Percentiles rank a stretch among this genome's conserved stretches.
Evolutionary conservation across 2,888 invertebrate genomes (phyloP).

Genomic region (Caradrina clavipalpis): DNA sequence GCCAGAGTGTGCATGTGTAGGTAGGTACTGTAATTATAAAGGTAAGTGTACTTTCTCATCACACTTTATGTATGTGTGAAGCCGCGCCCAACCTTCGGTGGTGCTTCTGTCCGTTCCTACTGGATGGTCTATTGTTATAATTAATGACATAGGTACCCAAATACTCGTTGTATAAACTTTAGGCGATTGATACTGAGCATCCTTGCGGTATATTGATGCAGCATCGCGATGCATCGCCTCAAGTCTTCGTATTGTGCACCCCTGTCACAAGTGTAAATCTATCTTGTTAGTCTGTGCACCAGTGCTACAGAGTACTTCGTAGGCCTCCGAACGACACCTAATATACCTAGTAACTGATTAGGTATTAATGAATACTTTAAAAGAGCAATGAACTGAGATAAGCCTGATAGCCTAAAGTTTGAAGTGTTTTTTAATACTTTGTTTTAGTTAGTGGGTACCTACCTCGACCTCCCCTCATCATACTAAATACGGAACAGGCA

Average conservation of each 20-base stretch:
- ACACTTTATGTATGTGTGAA: constrained; percentile 21
- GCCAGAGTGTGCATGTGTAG: constrained; percentile 14
- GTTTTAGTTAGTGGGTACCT: background rate
- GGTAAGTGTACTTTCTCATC: constrained; percentile 53
- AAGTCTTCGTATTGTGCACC: background rate
- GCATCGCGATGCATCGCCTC: background rate
- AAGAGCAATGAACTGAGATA: constrained; percentile 36
- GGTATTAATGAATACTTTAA: constrained; percentile 13
- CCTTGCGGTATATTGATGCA: no score
- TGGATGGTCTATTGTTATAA: constrained; percentile 17
- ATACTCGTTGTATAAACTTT: background rate
- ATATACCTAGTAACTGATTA: constrained; percentile 11
- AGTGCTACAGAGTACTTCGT: background rate
- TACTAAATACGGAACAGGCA: no score
- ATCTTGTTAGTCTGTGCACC: background rate
- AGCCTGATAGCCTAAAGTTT: background rate
- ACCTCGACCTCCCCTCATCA: no score
- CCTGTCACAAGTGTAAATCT: background rate
- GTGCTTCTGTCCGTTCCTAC: constrained; percentile 9
- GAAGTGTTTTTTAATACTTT: background rate
- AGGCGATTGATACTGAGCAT: background rate
- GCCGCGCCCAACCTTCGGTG: constrained; percentile 24
- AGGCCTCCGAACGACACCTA: background rate
- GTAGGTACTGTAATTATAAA: constrained; percentile 31
- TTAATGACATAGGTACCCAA: background rate